Base-by-base conservation (phyloP, 2,888 invertebrate species). In the Crematogaster levior region DNA sequence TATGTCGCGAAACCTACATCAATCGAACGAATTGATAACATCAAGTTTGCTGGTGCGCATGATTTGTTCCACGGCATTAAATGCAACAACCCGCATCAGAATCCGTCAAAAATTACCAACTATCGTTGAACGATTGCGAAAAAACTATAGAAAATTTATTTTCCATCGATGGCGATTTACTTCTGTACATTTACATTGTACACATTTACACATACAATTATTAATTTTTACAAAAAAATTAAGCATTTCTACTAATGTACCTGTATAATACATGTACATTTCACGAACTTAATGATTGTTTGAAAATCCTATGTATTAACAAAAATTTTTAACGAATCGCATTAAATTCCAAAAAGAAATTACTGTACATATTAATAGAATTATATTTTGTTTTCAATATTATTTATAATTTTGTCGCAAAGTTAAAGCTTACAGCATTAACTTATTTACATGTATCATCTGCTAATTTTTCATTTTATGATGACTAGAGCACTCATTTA, bases 61-160 rank as follows among this genome's bases (percentile, higher is more conserved):
- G 84, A 60, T 82, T 85, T 72, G 83, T 82, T 86, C 77, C 82
- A n/a, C 58, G 73, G 74, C 77, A 88, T 88, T 72, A 86, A 88
- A 88, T 88, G 75, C 46, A 48, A 63, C 75, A 51, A 56, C 56
- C 66, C 66, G 66, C 60, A 81, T 84, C 66, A 34, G 34, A 81
- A 30, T 24, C 68, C 34, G 61, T 81, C 81, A 74, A 61, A 79
- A 82, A 66, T 53, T 77, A 77, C 48, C 30, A 34, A 48, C 56
- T 12, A 70, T 79, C 70, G 43, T 48, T 40, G 61, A 60, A 48
- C 72, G 48, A 66, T 60, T 75, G 80, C 60, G 66, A 80, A 74
- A n/a, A 48, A 40, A 30, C 27, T 40, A 48, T 48, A 75, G 53
- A 60, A 74, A 81, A 74, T 60, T 60, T 61, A 61, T 73, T 60